Evolutionary conservation across 2,113 vertebrate species (phyloP), one percentile per base, ranked within the genome.

Genomic region (Australoheros scitulus): DNA sequence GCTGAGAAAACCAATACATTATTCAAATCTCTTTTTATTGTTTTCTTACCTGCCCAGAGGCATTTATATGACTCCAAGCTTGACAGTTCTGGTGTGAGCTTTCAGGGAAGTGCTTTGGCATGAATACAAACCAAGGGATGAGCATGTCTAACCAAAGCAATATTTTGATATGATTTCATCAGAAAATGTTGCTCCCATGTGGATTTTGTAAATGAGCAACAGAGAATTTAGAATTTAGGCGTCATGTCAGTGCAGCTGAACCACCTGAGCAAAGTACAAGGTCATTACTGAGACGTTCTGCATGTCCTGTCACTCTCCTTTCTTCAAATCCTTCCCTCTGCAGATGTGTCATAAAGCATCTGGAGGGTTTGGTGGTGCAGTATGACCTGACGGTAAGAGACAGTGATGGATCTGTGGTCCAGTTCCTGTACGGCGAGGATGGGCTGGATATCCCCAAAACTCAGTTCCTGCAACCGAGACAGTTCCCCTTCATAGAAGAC

Each of bases 361-460:
- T 99, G 89, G 98, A 99, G 89, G 98, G 98, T 2, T 92, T 99
- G 92, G 97, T 99, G 0, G 97, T 99, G 32, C 98, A 99, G 91
- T 99, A 99, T 2, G 98, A 99, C 79, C 94, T 99, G 87, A 98
- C 97, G 0, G 98, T 99, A 43, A 95, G 98, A 1, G 98, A 99
- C 89, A 99, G 98, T 0, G 98, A 99, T 1, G 98, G 98, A 81
- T 99, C 97, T 0, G 96, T 99, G 87, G 95, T 99, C 20, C 98
- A 99, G 95, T 99, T 99, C 91, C 95, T 99, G 0, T 99, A 99
- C 0, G 98, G 98, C 13, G 98, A 99, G 86, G 98, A 99, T 0
- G 98, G 98, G 1, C 93, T 99, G 81, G 98, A 99, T 80, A 96
- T 99, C 76, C 97, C 98, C 59, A 98, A 98, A 94, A 99, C 97